These are phyloP conservation scores for Cancer borealis DNA, from an alignment of 2,888 invertebrate genomes.

Conservation along the genomic window DNA sequence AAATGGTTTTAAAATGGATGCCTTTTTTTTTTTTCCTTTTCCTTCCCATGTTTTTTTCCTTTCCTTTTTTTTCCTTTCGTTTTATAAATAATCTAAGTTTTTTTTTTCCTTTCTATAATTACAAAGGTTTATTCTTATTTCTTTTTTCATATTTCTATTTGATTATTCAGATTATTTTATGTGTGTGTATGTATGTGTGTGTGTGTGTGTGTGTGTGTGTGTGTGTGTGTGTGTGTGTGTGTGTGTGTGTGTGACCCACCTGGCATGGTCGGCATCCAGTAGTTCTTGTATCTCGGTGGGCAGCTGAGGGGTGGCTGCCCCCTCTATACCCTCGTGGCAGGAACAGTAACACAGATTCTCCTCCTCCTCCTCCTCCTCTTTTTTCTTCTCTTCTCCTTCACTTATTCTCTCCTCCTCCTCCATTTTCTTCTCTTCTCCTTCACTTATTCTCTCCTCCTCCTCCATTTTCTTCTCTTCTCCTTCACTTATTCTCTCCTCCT, in stretches of 20 bases:
- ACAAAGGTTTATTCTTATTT: too few relatives aligned
- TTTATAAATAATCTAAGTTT: too few relatives aligned
- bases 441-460: background rate
- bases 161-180: background rate
- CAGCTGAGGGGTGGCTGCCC: constrained; percentile 50
- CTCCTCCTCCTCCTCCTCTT: background rate
- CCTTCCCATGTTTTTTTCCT: too few relatives aligned
- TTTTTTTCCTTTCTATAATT: too few relatives aligned
- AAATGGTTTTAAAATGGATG: too few relatives aligned
- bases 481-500: background rate
- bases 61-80: too few relatives aligned
- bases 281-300: constrained; percentile 70
- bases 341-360: constrained; percentile 61
- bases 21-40: too few relatives aligned
- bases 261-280: constrained; percentile 72
- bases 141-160: too few relatives aligned
- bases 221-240: constrained; percentile 29
- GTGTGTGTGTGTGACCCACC: constrained; percentile 55
- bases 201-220: background rate
- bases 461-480: background rate
- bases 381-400: background rate
- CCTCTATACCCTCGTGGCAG: constrained; percentile 62
- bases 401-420: background rate
- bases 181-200: constrained; percentile 35
- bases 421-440: background rate